phyloP scores from a whole-genome alignment of 1,140 invertebrate genomes.

The Mamestra configurata region DNA sequence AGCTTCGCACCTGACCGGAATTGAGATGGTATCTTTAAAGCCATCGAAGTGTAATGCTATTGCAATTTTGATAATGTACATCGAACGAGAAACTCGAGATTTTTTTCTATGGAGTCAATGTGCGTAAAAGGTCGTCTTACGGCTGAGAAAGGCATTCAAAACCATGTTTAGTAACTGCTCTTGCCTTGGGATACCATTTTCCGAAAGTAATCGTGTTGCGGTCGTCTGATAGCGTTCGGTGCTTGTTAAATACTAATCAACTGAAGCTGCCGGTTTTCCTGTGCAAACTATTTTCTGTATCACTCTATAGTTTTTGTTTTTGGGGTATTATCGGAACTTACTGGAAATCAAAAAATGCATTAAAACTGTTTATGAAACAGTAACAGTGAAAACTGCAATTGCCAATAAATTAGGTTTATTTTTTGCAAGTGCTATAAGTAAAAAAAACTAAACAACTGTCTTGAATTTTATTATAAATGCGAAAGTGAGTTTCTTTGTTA shows the following conservation, averaged over 20 bases:
- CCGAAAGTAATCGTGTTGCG: background rate
- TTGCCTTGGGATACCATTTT: background rate
- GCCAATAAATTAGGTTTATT: too few species aligned
- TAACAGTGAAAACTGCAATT: too few species aligned
- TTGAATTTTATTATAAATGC: too few species aligned
- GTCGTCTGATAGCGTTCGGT: background rate
- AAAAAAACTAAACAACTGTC: too few species aligned
- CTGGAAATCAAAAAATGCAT: too few species aligned
- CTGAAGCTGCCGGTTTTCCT: background rate
- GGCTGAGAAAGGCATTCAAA: background rate
- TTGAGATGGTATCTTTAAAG: constrained; percentile 24
- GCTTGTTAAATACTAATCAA: constrained; percentile 1
- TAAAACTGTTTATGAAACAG: too few species aligned
- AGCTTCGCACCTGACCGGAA: constrained; percentile 52
- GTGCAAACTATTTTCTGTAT: background rate
- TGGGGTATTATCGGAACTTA: background rate
- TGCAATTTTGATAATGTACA: constrained; percentile 45
- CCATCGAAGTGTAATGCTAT: constrained; percentile 34
- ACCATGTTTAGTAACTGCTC: background rate
- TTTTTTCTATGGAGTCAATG: constrained; percentile 7
- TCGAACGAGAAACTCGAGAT: background rate
- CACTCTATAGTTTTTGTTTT: too few species aligned
- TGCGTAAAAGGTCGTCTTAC: background rate
- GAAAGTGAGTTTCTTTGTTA: too few species aligned
- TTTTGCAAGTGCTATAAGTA: too few species aligned